Evolutionary conservation across 1,140 invertebrate species (phyloP).

Genomic region (Nilaparvata lugens): DNA sequence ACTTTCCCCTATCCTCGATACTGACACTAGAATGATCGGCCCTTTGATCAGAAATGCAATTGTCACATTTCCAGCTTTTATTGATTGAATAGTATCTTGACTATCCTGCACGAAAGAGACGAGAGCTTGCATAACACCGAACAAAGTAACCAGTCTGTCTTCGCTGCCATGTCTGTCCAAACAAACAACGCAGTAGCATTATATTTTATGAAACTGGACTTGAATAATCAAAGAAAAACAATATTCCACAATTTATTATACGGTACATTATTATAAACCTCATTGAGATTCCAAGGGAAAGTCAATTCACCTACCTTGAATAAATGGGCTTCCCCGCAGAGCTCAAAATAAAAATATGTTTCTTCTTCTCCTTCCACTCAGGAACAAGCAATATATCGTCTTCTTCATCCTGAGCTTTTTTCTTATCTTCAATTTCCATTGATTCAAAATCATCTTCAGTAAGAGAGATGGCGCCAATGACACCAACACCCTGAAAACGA

Average conservation of each 20-base stretch:
- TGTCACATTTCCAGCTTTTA: conserved; percentile 74
- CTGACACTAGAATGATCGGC: conserved; percentile 81
- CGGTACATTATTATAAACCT: not conserved
- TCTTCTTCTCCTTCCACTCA: conserved; percentile 70
- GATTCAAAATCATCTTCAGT: too few species aligned
- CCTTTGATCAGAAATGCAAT: conserved; percentile 84
- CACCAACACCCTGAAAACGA: too few species aligned
- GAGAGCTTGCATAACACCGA: conserved; percentile 91
- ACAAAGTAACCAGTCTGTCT: conserved; percentile 86
- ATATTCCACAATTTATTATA: not conserved
- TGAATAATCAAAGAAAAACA: not conserved
- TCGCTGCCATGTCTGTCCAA: conserved; percentile 72
- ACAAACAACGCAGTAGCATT: not conserved
- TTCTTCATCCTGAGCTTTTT: conserved; percentile 10
- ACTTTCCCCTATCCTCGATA: conserved; percentile 74
- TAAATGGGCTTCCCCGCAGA: conserved; percentile 94
- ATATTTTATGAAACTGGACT: not conserved
- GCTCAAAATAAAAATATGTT: conserved; percentile 91
- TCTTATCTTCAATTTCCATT: too few species aligned
- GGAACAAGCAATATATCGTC: conserved; percentile 47
- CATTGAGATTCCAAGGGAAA: not conserved
- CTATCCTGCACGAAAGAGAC: conserved; percentile 84
- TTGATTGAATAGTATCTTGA: conserved; percentile 73
- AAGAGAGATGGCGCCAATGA: too few species aligned
- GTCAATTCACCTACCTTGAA: conserved; percentile 53